phyloP scores from a whole-genome alignment of 2,797 vertebrate species.

The Melanotaenia nigrans region DNA sequence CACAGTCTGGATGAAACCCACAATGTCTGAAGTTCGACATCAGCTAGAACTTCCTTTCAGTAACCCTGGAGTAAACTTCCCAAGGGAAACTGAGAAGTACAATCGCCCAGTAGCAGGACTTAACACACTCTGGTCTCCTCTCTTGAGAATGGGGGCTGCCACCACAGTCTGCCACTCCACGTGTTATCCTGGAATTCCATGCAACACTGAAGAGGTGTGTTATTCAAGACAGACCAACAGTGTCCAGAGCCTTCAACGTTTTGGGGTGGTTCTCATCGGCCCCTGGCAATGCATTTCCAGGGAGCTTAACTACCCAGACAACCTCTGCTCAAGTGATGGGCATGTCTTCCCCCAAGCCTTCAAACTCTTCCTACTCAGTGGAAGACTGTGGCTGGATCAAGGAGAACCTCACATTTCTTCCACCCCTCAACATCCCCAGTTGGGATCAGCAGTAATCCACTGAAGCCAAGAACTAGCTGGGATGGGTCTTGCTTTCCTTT shows the following conservation, averaged over 20 bases:
- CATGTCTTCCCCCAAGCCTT: too few species aligned
- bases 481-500: too few species aligned
- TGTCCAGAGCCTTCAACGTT: background rate
- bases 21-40: background rate
- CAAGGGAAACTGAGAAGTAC: background rate
- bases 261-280: background rate
- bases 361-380: too few species aligned
- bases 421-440: too few species aligned
- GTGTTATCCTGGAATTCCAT: background rate
- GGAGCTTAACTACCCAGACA: background rate
- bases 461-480: too few species aligned
- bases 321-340: too few species aligned
- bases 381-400: too few species aligned
- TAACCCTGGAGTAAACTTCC: background rate
- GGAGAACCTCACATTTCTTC: too few species aligned
- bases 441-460: too few species aligned
- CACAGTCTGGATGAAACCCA: background rate
- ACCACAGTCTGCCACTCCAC: background rate
- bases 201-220: background rate
- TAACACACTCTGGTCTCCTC: background rate
- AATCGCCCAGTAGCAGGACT: background rate
- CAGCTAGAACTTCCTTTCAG: background rate
- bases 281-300: background rate
- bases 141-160: background rate
- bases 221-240: background rate